Conservation (phyloP, 2,797 vertebrate genomes). For the Lacerta bilineata region DNA sequence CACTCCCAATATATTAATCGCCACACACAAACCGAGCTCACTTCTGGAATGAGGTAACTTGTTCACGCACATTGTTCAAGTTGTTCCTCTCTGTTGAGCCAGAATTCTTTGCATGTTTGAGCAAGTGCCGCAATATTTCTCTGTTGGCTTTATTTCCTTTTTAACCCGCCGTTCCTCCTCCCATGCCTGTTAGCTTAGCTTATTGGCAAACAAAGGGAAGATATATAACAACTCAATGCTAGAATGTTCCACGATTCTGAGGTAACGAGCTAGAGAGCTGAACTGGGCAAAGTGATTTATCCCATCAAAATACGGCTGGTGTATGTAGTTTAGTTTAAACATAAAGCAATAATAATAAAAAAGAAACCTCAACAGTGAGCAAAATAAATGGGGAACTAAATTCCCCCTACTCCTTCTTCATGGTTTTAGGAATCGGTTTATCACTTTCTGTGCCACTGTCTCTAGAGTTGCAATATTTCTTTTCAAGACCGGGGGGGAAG, state of each 20-base stretch:
- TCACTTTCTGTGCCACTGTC: background rate
- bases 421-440: background rate
- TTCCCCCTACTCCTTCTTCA: background rate
- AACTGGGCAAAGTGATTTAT: background rate
- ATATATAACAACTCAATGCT: conserved; percentile 11
- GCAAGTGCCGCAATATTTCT: conserved; percentile 46
- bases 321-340: background rate
- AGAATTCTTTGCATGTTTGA: conserved; percentile 26
- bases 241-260: background rate
- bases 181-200: conserved; percentile 35
- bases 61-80: background rate
- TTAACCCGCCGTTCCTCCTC: conserved; percentile 47
- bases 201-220: conserved; percentile 55
- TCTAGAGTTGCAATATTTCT: background rate
- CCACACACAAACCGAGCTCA: conserved; percentile 20
- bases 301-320: background rate
- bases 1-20: conserved; percentile 13
- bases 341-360: background rate
- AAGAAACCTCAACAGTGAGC: background rate
- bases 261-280: conserved; percentile 29
- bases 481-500: background rate
- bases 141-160: conserved; percentile 58
- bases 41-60: background rate
- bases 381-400: background rate
- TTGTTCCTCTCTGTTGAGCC: background rate